These are phyloP conservation scores for Heterohyrax brucei DNA, from an alignment of 2,797 vertebrate genomes.

Conservation along the genomic window DNA sequence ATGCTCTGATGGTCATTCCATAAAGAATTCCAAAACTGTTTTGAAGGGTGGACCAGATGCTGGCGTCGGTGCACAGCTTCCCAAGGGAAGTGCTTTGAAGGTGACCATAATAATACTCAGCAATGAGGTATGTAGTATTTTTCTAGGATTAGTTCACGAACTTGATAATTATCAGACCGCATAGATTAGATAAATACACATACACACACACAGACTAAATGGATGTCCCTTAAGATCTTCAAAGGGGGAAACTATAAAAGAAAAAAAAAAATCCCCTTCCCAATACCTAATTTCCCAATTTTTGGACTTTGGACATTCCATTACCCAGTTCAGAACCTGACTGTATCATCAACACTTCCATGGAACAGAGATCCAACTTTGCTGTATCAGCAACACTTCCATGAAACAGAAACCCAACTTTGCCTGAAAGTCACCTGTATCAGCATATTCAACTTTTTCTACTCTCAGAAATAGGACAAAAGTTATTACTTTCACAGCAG, in stretches of 20 bases:
- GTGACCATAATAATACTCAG: too few relatives aligned
- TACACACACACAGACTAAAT: neutral
- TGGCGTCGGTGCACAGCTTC: too few relatives aligned
- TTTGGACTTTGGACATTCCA: neutral
- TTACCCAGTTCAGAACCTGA: slow-evolving; percentile 16
- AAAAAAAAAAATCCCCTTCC: slow-evolving; percentile 7
- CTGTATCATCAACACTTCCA: neutral
- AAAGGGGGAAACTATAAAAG: slow-evolving; percentile 64
- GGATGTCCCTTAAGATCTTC: slow-evolving; percentile 2
- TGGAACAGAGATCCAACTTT: slow-evolving; percentile 42
- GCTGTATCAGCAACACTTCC: slow-evolving; percentile 38
- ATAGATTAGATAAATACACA: neutral
- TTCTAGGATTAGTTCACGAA: too few relatives aligned
- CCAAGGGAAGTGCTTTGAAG: too few relatives aligned
- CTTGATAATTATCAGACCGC: too few relatives aligned
- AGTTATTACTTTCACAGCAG: neutral
- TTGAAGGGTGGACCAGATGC: too few relatives aligned
- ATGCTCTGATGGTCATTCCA: too few relatives aligned
- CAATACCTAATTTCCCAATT: slow-evolving; percentile 24
- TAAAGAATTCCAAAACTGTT: too few relatives aligned
- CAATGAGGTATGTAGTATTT: too few relatives aligned
- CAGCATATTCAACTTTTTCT: slow-evolving; percentile 49
- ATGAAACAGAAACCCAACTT: slow-evolving; percentile 46
- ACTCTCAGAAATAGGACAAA: slow-evolving; percentile 45
- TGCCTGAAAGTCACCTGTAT: neutral